Conservation (phyloP, 2,113 vertebrate species). For the Albula goreensis region DNA sequence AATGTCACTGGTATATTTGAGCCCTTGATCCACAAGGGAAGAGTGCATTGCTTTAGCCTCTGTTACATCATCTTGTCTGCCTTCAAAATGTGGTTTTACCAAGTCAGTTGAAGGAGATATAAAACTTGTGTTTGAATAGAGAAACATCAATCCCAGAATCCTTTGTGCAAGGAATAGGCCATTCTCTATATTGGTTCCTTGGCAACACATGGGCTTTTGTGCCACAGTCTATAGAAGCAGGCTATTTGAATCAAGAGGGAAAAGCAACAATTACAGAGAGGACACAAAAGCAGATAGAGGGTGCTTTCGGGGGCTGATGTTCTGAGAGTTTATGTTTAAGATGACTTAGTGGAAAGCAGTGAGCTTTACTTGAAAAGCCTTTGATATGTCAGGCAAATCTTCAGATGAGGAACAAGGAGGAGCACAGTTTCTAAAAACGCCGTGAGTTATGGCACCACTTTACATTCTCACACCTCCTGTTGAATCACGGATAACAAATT, state of each 20-base stretch:
- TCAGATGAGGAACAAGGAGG: conserved; percentile 50
- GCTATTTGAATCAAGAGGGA: conserved; percentile 68
- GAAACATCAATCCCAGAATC: conserved; percentile 56
- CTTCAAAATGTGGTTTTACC: too few species aligned
- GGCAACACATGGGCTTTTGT: conserved; percentile 63
- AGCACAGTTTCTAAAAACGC: conserved; percentile 56
- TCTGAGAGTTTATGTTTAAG: conserved; percentile 61
- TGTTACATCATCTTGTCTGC: background rate
- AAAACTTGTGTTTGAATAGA: too few species aligned
- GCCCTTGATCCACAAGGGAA: too few species aligned
- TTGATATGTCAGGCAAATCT: conserved; percentile 66
- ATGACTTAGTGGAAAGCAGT: conserved; percentile 45
- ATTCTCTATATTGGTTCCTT: conserved; percentile 67
- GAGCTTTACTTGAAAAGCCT: conserved; percentile 59
- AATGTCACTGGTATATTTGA: too few species aligned
- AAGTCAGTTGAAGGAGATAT: too few species aligned
- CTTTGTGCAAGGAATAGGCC: conserved; percentile 49
- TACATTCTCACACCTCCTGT: conserved; percentile 38
- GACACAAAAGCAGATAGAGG: conserved; percentile 68
- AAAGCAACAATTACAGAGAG: conserved; percentile 67
- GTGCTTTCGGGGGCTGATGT: conserved; percentile 63
- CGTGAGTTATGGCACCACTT: conserved; percentile 27
- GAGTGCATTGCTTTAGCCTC: background rate
- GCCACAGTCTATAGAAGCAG: conserved; percentile 64
- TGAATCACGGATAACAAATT: conserved; percentile 26